Conservation (phyloP, 2,888 invertebrate species). For the Archips xylosteana region DNA sequence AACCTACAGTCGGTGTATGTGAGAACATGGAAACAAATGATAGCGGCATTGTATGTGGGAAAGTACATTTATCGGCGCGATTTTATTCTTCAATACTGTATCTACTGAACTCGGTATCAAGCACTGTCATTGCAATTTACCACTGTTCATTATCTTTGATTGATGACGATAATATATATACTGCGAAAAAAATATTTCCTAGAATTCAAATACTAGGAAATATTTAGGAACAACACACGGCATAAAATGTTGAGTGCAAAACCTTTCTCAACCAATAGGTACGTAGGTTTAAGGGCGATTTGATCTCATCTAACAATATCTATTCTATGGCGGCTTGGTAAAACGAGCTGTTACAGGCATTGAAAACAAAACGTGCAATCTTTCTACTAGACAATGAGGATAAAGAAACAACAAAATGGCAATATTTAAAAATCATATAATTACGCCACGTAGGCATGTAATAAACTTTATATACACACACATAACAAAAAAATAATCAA, state of each 20-base stretch:
- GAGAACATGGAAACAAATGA: background rate
- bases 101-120: background rate
- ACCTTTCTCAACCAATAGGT: background rate
- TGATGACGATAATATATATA: background rate
- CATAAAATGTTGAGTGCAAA: background rate
- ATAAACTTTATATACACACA: conserved; percentile 39
- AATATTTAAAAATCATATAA: conserved; percentile 41
- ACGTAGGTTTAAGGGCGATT: background rate
- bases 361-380: conserved; percentile 43
- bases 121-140: background rate
- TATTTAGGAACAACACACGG: background rate
- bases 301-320: background rate
- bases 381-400: conserved; percentile 38
- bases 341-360: conserved; percentile 39
- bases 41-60: background rate
- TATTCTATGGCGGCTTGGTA: conserved; percentile 9
- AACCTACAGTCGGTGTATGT: background rate
- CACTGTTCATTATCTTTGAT: conserved; percentile 14
- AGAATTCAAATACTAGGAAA: no score
- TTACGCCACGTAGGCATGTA: conserved; percentile 31
- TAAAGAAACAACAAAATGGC: conserved; percentile 43
- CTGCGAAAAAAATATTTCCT: background rate
- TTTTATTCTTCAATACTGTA: background rate
- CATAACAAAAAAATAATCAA: conserved; percentile 31
- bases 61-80: background rate